Evolutionary conservation across 2,113 vertebrate species (phyloP).

Genomic region (Blennius ocellaris): DNA sequence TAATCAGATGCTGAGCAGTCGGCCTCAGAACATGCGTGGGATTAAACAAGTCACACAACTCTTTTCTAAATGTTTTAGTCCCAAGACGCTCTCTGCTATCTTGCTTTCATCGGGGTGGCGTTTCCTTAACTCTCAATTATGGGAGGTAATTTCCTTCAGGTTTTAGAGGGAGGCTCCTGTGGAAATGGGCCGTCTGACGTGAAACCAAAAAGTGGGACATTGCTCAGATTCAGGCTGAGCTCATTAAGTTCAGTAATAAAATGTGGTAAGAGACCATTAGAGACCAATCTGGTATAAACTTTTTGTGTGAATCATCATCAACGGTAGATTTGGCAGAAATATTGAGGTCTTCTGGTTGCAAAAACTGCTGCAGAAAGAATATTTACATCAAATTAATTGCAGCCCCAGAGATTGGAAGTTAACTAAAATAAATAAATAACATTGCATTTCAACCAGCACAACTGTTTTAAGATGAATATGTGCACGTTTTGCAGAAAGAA

Average conservation of each 20-base stretch:
- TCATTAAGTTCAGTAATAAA: not conserved
- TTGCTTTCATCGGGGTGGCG: constrained; percentile 36
- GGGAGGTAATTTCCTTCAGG: constrained; percentile 17
- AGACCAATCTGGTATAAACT: not conserved
- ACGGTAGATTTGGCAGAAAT: not conserved
- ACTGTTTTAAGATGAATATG: too few relatives aligned
- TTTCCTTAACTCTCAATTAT: constrained; percentile 38
- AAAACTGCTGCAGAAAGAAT: not conserved
- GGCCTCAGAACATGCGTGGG: not conserved
- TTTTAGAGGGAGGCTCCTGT: not conserved
- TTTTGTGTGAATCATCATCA: not conserved
- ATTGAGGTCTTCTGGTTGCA: not conserved
- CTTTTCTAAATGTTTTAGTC: too few relatives aligned
- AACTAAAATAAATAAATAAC: too few relatives aligned
- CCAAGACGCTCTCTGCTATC: not conserved
- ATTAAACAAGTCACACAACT: not conserved
- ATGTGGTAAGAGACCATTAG: too few relatives aligned
- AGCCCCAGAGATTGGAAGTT: too few relatives aligned
- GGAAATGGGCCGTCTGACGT: not conserved
- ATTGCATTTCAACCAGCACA: too few relatives aligned
- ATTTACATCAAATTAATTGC: not conserved
- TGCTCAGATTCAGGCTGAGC: not conserved
- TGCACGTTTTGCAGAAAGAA: too few relatives aligned
- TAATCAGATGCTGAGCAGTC: not conserved
- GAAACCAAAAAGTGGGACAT: not conserved